Base-by-base conservation (phyloP, 1,140 invertebrate species). In the Mesaphorura yosii region DNA sequence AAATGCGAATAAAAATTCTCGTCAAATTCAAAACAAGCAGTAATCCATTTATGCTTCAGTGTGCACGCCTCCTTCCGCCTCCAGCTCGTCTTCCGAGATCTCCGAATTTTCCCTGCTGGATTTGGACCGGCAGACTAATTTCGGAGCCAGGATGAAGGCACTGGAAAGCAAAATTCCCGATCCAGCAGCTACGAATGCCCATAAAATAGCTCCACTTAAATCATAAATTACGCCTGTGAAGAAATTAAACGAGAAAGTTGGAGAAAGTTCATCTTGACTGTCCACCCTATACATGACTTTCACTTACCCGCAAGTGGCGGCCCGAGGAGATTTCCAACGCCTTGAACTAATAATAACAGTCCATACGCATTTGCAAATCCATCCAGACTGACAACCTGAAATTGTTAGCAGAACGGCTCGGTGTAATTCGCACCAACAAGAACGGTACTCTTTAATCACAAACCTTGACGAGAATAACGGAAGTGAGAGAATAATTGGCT, bases 321-420 rank as follows among this genome's bases (percentile, higher is more conserved):
- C 27, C 89, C 89, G 60, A 89, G 76, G 2, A 92, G 73, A 67
- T 90, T 88, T 1, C 86, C 26, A 10, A 41, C 15, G 3, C 89
- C 90, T 69, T 93, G 88, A 48, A 91, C 86, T 3, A 93, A 72
- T 47, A 90, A 70, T 29, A 92, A 68, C 51, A 93, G 71, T 12
- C 90, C 89, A 65, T 93, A 92, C 2, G 87, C 87, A 64, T 86
- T 88, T 1, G 88, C 87, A 65, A 95, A 90, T 64, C 82, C 76
- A 59, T 93, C 88, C 25, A 92, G 65, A 29, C 60, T 63, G n/a
- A 63, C 60, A 39, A 62, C 60, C 57, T 62, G n/a, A 10, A 39
- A 27, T 23, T n/a, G 39, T 46, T 2, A 44, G 44, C n/a, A 12
- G 22, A 27, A 46, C 25, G 23, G 6, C 44, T 14, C 6, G 7